phyloP scores from a whole-genome alignment of 2,113 vertebrate species.

The Poecilia latipinna region DNA sequence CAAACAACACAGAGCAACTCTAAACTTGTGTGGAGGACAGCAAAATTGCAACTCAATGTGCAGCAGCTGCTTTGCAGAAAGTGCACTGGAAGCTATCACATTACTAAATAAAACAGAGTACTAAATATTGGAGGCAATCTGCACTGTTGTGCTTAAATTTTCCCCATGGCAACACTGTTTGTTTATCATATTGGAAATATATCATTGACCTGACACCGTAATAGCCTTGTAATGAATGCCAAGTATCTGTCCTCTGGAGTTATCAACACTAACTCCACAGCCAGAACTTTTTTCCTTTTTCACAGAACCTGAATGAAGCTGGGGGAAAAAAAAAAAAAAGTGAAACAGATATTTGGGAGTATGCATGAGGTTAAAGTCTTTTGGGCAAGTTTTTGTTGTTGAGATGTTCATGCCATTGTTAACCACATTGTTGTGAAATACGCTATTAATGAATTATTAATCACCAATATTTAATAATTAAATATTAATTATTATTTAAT shows the following conservation, averaged over 20 bases:
- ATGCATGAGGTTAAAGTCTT: not conserved
- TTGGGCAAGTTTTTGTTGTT: not conserved
- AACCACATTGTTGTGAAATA: not conserved
- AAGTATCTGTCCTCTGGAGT: slow-evolving; percentile 54
- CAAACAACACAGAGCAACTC: not conserved
- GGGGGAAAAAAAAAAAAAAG: slow-evolving; percentile 14
- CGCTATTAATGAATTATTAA: not conserved
- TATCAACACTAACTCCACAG: slow-evolving; percentile 41
- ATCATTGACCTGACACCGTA: slow-evolving; percentile 50
- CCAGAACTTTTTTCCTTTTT: slow-evolving; percentile 53
- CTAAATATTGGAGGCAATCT: not conserved
- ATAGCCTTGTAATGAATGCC: slow-evolving; percentile 63
- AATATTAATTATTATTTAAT: too few relatives aligned
- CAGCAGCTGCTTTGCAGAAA: slow-evolving; percentile 1
- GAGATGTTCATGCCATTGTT: not conserved
- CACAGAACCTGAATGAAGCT: slow-evolving; percentile 54
- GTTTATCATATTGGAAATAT: slow-evolving; percentile 59
- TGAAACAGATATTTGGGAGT: slow-evolving; percentile 30
- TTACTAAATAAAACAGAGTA: slow-evolving; percentile 1
- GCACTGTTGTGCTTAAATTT: slow-evolving; percentile 16
- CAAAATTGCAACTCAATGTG: not conserved
- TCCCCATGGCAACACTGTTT: slow-evolving; percentile 67
- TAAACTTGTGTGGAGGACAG: not conserved
- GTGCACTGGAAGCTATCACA: not conserved
- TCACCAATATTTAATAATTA: not conserved